Conservation (phyloP, 2,888 invertebrate species). For the Tryphoninae sp. region DNA sequence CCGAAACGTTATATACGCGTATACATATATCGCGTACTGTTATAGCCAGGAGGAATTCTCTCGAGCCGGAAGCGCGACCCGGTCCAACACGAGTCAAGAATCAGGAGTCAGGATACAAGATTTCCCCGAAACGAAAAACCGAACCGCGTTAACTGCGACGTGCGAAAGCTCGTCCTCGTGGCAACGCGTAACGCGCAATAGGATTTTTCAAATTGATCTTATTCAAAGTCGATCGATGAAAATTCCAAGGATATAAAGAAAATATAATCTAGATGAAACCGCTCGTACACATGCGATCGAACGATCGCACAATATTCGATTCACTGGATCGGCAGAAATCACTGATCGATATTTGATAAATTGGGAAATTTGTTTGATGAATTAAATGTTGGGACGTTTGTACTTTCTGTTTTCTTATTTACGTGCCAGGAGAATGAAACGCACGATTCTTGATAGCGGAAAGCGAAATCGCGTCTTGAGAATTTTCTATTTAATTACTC, state of each 20-base stretch:
- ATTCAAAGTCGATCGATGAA: neutral
- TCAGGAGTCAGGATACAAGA: conserved; percentile 20
- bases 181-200: neutral
- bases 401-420: neutral
- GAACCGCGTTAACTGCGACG: neutral
- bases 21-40: neutral
- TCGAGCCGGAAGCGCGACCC: conserved; percentile 14
- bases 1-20: neutral
- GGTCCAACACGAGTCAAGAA: conserved; percentile 15
- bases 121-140: neutral
- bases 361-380: neutral
- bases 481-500: neutral
- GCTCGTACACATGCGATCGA: neutral
- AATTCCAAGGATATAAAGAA: neutral
- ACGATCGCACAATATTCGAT: neutral
- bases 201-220: neutral
- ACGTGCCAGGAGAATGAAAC: neutral
- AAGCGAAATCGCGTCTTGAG: neutral
- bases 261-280: neutral
- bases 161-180: neutral
- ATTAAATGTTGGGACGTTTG: neutral
- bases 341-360: neutral
- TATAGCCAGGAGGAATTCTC: conserved; percentile 8
- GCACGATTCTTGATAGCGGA: neutral
- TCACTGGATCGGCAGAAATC: neutral